Evolutionary conservation across 2,113 vertebrate genomes (phyloP), one percentile per base, ranked within the genome.

Genomic region (Glaucidium brasilianum): DNA sequence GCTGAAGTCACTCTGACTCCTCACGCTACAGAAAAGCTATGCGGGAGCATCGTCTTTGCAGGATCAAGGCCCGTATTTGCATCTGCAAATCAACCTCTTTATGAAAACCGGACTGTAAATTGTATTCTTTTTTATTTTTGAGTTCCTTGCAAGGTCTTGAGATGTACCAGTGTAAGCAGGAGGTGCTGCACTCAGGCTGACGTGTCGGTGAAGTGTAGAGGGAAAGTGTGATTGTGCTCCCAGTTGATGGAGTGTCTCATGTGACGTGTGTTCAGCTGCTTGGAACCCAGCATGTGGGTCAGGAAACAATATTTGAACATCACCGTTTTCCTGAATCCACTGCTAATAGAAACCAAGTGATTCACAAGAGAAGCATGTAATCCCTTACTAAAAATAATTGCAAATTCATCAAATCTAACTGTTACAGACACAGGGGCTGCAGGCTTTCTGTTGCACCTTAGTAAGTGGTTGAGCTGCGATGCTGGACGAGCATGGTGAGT

Each of bases 11-110:
- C 74, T 27, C 69, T 5, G 77, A 56, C 77, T 88, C 79, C 84
- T 68, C 35, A 3, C 10, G 12, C 89, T 35, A 2, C 84, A 50
- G 9, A 11, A 86, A 50, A 84, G 49, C 62, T 0, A 5, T 3
- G 14, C 72, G 3, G 63, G 72, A 87, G 87, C 68, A 13, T 59
- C 55, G 0, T 34, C 81, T 43, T 37, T 30, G 81, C 78, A n/a
- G 78, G 84, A 85, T 34, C 66, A 35, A 55, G 76, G 76, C 84
- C 73, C 41, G 1, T n/a, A 27, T 79, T 89, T 89, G 69, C 85
- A n/a, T 77, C 90, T 92, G 94, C 91, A 94, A 89, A 95, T 60
- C 79, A 74, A 59, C 32, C n/a, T 68, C 90, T 86, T 90, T 15
- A 49, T 11, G 81, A 90, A 82, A 94, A 77, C 12, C 68, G 67